Conservation (phyloP, 2,113 vertebrate species). For the Ptilorrhoa leucosticta region DNA sequence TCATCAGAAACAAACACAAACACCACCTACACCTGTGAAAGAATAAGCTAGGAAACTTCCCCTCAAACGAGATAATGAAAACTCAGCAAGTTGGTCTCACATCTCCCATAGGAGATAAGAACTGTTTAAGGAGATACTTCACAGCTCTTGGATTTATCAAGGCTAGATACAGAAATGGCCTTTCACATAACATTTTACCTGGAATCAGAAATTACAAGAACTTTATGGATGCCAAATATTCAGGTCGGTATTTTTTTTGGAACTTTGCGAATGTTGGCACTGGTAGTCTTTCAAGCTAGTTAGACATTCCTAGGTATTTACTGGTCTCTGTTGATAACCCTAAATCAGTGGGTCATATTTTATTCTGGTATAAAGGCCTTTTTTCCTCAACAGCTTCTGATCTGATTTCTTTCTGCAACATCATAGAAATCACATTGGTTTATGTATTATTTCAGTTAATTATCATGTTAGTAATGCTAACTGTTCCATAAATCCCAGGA, state of each 20-base stretch:
- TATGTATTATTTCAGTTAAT: not conserved
- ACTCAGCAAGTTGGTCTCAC: not conserved
- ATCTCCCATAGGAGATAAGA: not conserved
- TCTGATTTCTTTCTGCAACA: not conserved
- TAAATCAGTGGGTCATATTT: not conserved
- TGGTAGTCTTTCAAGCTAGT: not conserved
- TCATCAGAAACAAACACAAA: not conserved
- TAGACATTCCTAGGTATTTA: slow-evolving; percentile 22
- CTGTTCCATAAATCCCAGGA: not conserved
- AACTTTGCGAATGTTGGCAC: not conserved
- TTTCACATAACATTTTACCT: slow-evolving; percentile 23
- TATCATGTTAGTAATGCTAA: not conserved
- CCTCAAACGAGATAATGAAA: not conserved
- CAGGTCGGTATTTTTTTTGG: slow-evolving; percentile 10
- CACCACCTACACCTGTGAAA: not conserved
- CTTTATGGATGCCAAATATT: not conserved
- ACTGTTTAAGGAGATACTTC: not conserved
- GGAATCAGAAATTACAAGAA: slow-evolving; percentile 36
- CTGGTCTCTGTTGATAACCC: slow-evolving; percentile 8
- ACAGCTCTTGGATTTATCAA: not conserved
- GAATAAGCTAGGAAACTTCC: not conserved
- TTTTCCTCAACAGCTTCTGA: not conserved
- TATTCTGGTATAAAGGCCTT: not conserved
- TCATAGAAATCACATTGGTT: not conserved
- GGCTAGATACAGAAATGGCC: not conserved